phyloP scores from a whole-genome alignment of 2,888 invertebrate genomes.

The Drosophila affinis region DNA sequence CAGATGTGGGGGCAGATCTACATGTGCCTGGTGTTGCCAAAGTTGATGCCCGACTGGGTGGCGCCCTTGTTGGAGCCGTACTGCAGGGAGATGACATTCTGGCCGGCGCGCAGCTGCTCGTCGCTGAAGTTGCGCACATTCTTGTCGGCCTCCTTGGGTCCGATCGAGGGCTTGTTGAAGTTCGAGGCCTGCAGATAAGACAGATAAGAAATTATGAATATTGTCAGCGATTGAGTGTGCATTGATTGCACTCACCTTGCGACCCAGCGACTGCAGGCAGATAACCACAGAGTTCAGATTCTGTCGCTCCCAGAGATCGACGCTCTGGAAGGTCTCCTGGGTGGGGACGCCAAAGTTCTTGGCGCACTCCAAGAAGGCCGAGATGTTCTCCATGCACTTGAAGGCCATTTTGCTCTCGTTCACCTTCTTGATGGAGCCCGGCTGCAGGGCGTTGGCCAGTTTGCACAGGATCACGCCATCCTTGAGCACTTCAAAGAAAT shows the following conservation, averaged over 20 bases:
- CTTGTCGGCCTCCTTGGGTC: conserved; percentile 98
- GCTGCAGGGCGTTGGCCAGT: conserved; percentile 93
- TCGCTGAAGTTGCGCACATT: conserved; percentile 97
- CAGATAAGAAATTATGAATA: not conserved
- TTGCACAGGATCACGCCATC: conserved; percentile 96
- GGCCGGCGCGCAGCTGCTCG: conserved; percentile 96
- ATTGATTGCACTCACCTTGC: conserved; percentile 88
- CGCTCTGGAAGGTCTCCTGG: conserved; percentile 98
- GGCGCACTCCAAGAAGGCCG: conserved; percentile 94
- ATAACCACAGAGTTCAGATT: conserved; percentile 98
- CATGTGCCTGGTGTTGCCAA: conserved; percentile 99
- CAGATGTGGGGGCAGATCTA: conserved; percentile 84
- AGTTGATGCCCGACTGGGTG: conserved; percentile 97
- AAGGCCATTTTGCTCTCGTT: conserved; percentile 96
- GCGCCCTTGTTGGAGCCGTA: conserved; percentile 99
- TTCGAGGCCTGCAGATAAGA: conserved; percentile 87
- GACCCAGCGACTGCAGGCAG: conserved; percentile 96
- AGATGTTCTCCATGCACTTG: conserved; percentile 99
- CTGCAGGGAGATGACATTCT: conserved; percentile 96
- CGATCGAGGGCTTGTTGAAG: conserved; percentile 94
- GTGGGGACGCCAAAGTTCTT: conserved; percentile 94
- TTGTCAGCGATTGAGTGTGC: too few relatives aligned
- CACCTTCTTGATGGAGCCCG: conserved; percentile 95
- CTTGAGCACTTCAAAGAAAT: conserved; percentile 95
- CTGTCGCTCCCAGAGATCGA: conserved; percentile 98